A percentile compares a stretch with the other conserved stretches of the same genome.
phyloP scores from a whole-genome alignment of 2,797 vertebrate species.

The Muscicapa striata region DNA sequence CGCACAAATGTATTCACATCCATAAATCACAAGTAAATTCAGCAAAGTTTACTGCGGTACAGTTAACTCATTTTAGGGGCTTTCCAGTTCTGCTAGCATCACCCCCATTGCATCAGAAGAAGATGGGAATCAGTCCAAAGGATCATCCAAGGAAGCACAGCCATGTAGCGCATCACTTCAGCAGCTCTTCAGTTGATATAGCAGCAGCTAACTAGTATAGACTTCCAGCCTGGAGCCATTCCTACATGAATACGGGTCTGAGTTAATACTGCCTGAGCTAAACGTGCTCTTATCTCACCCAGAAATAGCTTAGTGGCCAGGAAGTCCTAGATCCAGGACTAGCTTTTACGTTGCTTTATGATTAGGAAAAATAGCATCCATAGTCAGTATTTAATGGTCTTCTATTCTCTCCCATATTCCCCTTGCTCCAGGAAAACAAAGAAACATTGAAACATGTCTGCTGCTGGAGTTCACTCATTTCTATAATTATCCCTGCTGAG shows the following conservation, averaged over 20 bases:
- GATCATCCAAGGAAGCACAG: background rate
- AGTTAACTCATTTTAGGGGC: background rate
- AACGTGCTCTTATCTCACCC: background rate
- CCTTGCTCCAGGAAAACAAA: constrained; percentile 20
- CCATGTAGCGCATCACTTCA: background rate
- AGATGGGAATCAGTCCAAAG: background rate
- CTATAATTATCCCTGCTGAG: constrained; percentile 70
- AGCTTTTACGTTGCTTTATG: background rate
- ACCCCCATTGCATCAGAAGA: background rate
- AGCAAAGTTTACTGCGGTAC: background rate
- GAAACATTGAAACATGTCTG: constrained; percentile 40
- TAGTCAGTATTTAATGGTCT: background rate
- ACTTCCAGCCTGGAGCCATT: constrained; percentile 3
- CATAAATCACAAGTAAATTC: background rate
- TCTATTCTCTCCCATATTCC: background rate
- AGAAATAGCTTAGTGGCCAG: background rate
- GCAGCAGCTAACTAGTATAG: background rate
- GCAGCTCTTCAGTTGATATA: background rate
- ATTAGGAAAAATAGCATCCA: background rate
- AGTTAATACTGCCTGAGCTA: background rate
- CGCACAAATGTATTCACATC: background rate
- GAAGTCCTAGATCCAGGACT: background rate
- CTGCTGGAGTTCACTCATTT: constrained; percentile 57
- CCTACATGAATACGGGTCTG: background rate
- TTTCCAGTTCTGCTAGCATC: background rate